Evolutionary conservation across 2,113 vertebrate species (phyloP).

Genomic region (Chinchilla lanigera): DNA sequence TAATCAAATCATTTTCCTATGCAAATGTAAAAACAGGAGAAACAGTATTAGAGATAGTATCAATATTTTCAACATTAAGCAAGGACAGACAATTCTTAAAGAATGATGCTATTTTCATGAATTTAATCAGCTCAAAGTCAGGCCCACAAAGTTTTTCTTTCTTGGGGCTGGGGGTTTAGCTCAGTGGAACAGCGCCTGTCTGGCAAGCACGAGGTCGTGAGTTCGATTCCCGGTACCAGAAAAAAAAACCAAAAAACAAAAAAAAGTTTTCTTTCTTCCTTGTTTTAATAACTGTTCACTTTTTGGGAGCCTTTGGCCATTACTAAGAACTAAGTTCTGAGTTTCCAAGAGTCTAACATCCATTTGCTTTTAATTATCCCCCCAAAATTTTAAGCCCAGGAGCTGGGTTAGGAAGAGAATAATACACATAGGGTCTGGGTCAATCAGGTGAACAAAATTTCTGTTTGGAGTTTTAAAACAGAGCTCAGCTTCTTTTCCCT

Average conservation of each 20-base stretch:
- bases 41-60: not conserved
- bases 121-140: slow-evolving; percentile 40
- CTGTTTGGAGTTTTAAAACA: not conserved
- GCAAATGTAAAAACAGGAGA: slow-evolving; percentile 49
- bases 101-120: slow-evolving; percentile 4
- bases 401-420: not conserved
- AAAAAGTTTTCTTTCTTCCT: not conserved
- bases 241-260: too few relatives aligned
- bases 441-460: not conserved
- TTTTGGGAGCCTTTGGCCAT: not conserved
- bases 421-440: not conserved
- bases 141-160: not conserved
- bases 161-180: too few relatives aligned
- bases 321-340: not conserved
- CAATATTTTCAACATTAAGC: slow-evolving; percentile 34
- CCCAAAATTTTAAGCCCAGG: not conserved
- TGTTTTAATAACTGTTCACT: slow-evolving; percentile 4
- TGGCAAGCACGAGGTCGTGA: too few relatives aligned
- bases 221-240: too few relatives aligned
- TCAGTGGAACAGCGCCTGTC: too few relatives aligned
- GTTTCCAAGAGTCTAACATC: not conserved
- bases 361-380: not conserved
- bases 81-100: slow-evolving; percentile 24
- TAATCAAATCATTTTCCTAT: not conserved
- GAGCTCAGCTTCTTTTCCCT: not conserved